A percentile compares a stretch with the other conserved stretches of the same genome.
Evolutionary conservation across 2,113 vertebrate species (phyloP).

Genomic region (Tiliqua scincoides): DNA sequence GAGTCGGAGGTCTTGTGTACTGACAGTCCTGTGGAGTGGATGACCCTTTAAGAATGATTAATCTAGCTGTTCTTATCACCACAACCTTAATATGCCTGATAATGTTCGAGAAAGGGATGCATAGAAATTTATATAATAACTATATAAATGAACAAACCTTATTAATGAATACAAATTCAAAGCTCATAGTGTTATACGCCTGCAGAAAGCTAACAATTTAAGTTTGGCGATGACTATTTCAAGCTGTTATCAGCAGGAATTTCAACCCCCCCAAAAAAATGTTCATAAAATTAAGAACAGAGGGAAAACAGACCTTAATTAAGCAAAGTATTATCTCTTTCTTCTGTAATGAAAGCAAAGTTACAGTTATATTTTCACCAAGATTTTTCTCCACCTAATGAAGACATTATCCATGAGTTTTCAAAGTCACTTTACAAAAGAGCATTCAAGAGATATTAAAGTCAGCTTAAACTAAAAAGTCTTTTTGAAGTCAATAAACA

Average conservation of each 20-base stretch:
- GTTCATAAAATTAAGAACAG: constrained; percentile 72
- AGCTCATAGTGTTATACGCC: background rate
- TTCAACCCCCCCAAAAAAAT: constrained; percentile 64
- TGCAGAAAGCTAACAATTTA: constrained; percentile 60
- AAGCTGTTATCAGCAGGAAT: constrained; percentile 74
- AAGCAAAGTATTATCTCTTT: constrained; percentile 79
- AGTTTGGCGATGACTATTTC: constrained; percentile 51
- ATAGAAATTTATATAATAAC: too few relatives aligned
- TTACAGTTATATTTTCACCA: constrained; percentile 77
- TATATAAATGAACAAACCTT: background rate
- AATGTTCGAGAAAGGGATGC: too few relatives aligned
- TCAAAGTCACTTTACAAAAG: constrained; percentile 86
- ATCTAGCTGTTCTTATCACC: background rate
- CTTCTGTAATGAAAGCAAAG: constrained; percentile 79
- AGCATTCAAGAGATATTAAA: constrained; percentile 85
- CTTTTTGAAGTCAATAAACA: constrained; percentile 88
- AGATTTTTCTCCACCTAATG: constrained; percentile 82
- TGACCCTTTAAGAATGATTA: background rate
- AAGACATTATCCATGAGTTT: constrained; percentile 82
- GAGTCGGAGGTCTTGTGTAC: too few relatives aligned
- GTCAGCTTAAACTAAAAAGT: constrained; percentile 84
- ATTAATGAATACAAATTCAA: constrained; percentile 52
- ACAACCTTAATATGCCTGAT: background rate
- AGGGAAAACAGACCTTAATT: constrained; percentile 79
- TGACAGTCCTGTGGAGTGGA: background rate